Evolutionary conservation across 2,888 invertebrate species (phyloP), one percentile per base, ranked within the genome.

Genomic region (Morpho deidamia): DNA sequence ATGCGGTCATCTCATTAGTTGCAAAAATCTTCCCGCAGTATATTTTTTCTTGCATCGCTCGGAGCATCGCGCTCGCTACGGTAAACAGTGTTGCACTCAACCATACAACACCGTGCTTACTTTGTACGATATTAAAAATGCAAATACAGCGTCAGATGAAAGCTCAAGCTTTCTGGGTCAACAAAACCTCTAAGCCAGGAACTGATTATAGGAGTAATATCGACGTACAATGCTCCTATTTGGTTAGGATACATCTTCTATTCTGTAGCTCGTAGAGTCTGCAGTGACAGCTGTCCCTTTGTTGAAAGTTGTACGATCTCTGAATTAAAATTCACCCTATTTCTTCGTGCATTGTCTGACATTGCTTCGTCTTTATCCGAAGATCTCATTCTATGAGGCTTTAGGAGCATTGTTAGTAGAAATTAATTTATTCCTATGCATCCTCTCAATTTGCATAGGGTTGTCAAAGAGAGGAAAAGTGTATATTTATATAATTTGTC

Each of bases 71-170:
- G 40, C 12, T 34, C 40, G 38, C 53, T 48, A 48, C 54, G 49
- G 59, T 51, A 23, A 49, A 42, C 44, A 11, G 42, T 51, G 53
- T 56, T 53, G 34, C 48, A 40, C 48, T 51, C 51, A 40, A 49
- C 46, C 49, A 43, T 53, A 49, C 47, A 49, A 43, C 41, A 32
- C 37, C 9, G 7, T 11, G 44, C 47, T 34, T 35, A 14, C 48
- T 50, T 51, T 58, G 56, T 53, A 55, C 61, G 53, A 56, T 62
- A 59, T 59, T 61, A 62, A 61, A 61, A 62, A 61, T 62, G 55
- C 57, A 60, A 58, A 59, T 57, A 49, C 48, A 34, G 42, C 41
- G 51, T 40, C 52, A 48, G 56, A 58, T 62, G 60, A 60, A 60
- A 60, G 56, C 35, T 41, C 44, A 49, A 41, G 53, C 47, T 61